These are phyloP conservation scores for Yponomeuta cagnagella DNA, from an alignment of 2,888 invertebrate species.

Conservation along the genomic window DNA sequence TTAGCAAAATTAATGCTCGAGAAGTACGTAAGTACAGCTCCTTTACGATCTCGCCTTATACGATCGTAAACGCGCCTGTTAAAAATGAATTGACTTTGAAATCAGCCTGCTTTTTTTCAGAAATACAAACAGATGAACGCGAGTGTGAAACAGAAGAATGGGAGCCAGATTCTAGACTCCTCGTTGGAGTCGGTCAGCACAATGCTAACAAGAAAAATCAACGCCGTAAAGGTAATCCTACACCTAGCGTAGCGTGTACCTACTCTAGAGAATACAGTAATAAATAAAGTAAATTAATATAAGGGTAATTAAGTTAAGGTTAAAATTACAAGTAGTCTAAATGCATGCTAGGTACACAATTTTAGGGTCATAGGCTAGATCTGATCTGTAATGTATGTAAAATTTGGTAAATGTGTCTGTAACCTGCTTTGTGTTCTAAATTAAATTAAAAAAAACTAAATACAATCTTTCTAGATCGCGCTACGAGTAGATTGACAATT, in stretches of 20 bases:
- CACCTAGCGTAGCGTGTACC: background rate
- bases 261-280: background rate
- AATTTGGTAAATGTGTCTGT: too few relatives aligned
- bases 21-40: background rate
- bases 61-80: background rate
- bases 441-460: too few relatives aligned
- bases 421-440: too few relatives aligned
- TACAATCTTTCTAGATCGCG: background rate
- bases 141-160: conserved; percentile 86
- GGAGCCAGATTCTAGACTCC: conserved; percentile 84
- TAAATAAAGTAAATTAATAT: background rate
- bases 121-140: conserved; percentile 87
- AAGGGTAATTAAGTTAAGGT: too few relatives aligned
- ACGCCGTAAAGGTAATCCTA: conserved; percentile 84
- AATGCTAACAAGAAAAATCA: conserved; percentile 91
- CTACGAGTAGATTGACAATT: too few relatives aligned
- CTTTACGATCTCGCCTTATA: background rate
- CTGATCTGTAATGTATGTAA: too few relatives aligned
- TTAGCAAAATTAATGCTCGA: background rate
- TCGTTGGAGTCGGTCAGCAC: conserved; percentile 88
- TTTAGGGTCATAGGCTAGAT: too few relatives aligned
- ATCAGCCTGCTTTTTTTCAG: conserved; percentile 54
- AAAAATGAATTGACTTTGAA: background rate
- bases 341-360: too few relatives aligned
- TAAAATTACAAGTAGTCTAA: too few relatives aligned